Percentiles rank a stretch among this genome's conserved stretches.
Conservation (phyloP, 2,113 vertebrate genomes). For the Malurus melanocephalus region DNA sequence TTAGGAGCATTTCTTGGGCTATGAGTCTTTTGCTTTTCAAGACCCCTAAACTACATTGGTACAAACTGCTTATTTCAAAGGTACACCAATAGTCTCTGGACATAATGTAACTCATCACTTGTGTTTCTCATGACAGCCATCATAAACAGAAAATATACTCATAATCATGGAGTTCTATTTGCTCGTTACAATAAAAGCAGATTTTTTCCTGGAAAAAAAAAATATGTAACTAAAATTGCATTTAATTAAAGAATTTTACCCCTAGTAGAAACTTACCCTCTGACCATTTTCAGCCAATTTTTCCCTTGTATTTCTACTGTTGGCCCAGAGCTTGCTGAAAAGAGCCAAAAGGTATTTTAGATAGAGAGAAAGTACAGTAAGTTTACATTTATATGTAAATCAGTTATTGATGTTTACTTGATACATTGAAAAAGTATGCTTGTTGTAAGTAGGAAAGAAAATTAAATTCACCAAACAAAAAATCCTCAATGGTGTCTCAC, state of each 20-base stretch:
- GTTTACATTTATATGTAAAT: background rate
- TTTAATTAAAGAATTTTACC: background rate
- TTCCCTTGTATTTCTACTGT: background rate
- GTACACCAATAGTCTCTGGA: background rate
- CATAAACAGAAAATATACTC: background rate
- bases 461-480: background rate
- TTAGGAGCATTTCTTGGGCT: background rate
- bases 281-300: background rate
- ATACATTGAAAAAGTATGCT: background rate
- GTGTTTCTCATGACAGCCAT: background rate
- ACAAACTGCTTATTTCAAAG: background rate
- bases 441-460: background rate
- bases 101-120: background rate
- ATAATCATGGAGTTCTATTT: background rate
- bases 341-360: background rate
- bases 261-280: background rate
- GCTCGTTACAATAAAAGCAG: background rate
- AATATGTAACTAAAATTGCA: background rate
- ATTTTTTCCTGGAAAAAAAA: background rate
- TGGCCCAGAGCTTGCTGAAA: background rate
- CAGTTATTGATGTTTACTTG: background rate
- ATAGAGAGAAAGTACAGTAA: background rate
- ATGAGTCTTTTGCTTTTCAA: background rate
- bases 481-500: background rate
- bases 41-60: background rate